Conservation (phyloP, 2,797 vertebrate species). For the Poecilia velifera region DNA sequence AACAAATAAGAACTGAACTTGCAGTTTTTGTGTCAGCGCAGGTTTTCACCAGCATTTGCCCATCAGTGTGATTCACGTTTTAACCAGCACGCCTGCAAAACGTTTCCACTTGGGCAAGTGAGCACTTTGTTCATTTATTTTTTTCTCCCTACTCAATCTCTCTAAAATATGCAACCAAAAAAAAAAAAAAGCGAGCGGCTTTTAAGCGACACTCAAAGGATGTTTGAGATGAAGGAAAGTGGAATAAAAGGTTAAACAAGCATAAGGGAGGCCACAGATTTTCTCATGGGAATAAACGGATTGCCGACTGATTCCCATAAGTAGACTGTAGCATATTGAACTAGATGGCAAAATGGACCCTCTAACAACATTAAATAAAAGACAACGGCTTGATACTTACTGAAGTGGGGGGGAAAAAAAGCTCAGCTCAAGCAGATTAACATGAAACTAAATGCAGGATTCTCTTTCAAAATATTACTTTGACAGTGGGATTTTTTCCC, state of each 20-base stretch:
- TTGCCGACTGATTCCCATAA: not conserved
- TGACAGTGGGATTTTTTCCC: not conserved
- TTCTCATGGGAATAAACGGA: not conserved
- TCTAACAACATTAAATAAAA: not conserved
- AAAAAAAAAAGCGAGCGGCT: not conserved
- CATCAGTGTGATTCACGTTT: not conserved
- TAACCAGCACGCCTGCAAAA: not conserved
- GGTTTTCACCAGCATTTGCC: not conserved
- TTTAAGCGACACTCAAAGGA: slow-evolving; percentile 3
- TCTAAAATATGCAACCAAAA: not conserved
- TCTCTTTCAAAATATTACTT: not conserved
- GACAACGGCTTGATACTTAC: not conserved
- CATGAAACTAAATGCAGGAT: not conserved
- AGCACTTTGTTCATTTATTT: not conserved
- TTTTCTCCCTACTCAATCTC: not conserved
- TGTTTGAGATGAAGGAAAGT: slow-evolving; percentile 1
- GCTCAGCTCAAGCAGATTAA: not conserved
- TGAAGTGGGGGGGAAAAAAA: not conserved
- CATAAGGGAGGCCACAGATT: not conserved
- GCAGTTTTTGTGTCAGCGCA: not conserved
- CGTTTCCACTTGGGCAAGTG: not conserved
- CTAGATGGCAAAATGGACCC: not conserved
- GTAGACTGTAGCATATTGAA: not conserved
- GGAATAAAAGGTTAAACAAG: not conserved
- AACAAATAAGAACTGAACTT: not conserved